A percentile compares a stretch with the other conserved stretches of the same genome.
These are phyloP conservation scores for Macrobrachium nipponense DNA, from an alignment of 1,140 invertebrate genomes.

Conservation along the genomic window DNA sequence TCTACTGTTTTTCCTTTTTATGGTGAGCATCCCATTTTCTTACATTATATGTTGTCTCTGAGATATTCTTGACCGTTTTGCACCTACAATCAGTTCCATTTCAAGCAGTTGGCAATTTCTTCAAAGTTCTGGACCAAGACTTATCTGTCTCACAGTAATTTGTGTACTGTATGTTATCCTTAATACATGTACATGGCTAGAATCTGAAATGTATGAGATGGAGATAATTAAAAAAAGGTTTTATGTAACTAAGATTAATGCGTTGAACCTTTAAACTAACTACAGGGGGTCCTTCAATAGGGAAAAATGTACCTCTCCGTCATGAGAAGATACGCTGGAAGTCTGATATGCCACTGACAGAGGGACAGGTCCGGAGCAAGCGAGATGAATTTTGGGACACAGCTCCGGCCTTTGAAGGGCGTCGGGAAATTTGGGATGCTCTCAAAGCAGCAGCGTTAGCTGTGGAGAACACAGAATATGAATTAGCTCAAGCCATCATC, in stretches of 20 bases:
- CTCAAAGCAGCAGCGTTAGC: constrained; percentile 90
- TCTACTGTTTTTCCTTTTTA: too few species aligned
- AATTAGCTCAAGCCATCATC: constrained; percentile 93
- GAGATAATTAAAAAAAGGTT: too few species aligned
- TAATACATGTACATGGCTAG: too few species aligned
- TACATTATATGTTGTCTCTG: too few species aligned
- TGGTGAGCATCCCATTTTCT: too few species aligned
- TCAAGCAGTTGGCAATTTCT: too few species aligned
- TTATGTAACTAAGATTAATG: constrained; percentile 37
- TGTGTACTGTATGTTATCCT: too few species aligned
- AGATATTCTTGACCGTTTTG: too few species aligned
- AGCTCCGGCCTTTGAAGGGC: constrained; percentile 93
- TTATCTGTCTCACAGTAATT: too few species aligned
- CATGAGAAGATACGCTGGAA: constrained; percentile 96
- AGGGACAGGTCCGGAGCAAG: constrained; percentile 92
- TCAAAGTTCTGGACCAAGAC: too few species aligned
- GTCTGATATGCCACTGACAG: constrained; percentile 93
- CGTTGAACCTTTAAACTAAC: constrained; percentile 68
- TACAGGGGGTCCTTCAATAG: constrained; percentile 73
- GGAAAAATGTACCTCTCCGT: constrained; percentile 93
- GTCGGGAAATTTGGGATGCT: constrained; percentile 94
- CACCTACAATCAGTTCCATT: too few species aligned
- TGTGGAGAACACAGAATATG: constrained; percentile 88
- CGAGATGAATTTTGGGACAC: constrained; percentile 98
- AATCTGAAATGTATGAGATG: too few species aligned